Conservation (phyloP, 2,888 invertebrate species). For the Cryptocheilus praepositus region DNA sequence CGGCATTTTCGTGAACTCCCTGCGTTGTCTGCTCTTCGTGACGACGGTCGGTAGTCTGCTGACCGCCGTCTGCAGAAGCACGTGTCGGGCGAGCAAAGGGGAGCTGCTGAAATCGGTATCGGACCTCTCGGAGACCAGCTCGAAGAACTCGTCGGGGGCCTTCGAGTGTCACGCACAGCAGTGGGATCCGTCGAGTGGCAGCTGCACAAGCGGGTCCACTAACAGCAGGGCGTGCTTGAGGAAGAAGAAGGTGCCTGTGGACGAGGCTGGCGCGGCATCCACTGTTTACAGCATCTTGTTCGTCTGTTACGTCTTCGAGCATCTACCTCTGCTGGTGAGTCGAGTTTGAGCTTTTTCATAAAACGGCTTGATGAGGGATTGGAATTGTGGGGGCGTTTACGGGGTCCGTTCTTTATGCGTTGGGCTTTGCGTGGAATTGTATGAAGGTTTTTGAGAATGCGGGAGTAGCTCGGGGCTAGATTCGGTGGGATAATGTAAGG, state of each 20-base stretch:
- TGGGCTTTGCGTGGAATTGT: no score
- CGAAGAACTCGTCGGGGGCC: conserved; percentile 69
- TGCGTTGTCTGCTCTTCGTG: conserved; percentile 57
- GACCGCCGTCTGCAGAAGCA: conserved; percentile 46
- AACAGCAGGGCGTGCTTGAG: conserved; percentile 76
- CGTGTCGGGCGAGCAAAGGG: conserved; percentile 60
- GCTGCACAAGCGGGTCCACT: conserved; percentile 77
- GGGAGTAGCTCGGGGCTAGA: no score
- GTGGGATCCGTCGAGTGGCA: conserved; percentile 76
- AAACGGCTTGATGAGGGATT: no score
- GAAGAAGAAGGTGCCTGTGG: conserved; percentile 68
- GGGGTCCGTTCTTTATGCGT: no score
- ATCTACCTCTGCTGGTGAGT: conserved; percentile 79
- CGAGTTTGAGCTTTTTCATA: no score
- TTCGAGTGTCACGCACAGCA: conserved; percentile 69
- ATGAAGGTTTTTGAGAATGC: no score
- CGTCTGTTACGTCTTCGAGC: conserved; percentile 79
- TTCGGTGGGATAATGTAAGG: no score
- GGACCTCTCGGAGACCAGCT: conserved; percentile 70
- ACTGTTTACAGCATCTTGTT: conserved; percentile 76
- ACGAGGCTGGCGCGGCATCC: conserved; percentile 75
- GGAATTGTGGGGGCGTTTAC: no score
- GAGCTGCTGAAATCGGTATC: conserved; percentile 69
- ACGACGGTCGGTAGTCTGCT: conserved; percentile 59
- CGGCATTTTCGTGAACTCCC: conserved; percentile 67